Percentiles rank a stretch among this genome's conserved stretches.
phyloP scores from a whole-genome alignment of 2,797 vertebrate genomes.

The Harpagifer antarcticus region DNA sequence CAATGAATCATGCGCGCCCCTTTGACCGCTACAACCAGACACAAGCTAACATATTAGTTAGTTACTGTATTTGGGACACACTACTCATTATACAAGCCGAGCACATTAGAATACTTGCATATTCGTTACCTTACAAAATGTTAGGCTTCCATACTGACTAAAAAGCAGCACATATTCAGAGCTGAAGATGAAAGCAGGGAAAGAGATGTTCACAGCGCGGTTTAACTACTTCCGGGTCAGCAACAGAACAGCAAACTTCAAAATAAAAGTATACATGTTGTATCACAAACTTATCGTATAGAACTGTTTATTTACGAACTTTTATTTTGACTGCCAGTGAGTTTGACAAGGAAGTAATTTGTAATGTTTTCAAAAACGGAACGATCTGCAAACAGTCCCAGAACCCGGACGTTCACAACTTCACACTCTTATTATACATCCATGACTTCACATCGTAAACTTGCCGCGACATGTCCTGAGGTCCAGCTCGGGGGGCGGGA shows the following conservation, averaged over 20 bases:
- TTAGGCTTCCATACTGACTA: neutral
- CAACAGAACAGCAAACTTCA: constrained; percentile 26
- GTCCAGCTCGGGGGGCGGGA: neutral
- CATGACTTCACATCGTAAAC: neutral
- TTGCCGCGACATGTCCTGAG: constrained; percentile 72
- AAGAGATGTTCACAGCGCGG: rapidly evolving
- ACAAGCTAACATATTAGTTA: constrained; percentile 2
- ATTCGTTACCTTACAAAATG: constrained; percentile 17
- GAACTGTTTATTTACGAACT: too few relatives aligned
- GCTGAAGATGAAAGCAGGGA: neutral
- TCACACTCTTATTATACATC: too few relatives aligned
- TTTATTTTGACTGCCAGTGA: constrained; percentile 50
- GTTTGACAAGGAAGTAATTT: constrained; percentile 32
- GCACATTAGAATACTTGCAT: rapidly evolving
- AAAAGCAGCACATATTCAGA: neutral
- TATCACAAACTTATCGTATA: rapidly evolving
- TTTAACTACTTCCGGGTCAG: constrained; percentile 26
- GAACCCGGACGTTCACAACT: neutral
- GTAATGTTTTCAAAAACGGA: neutral
- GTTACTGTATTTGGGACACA: neutral
- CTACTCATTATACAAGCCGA: too few relatives aligned
- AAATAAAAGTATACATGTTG: constrained; percentile 14
- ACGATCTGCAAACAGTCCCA: neutral
- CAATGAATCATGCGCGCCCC: rapidly evolving
- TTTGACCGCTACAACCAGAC: neutral